These are phyloP conservation scores for Gryllus longicercus DNA, from an alignment of 2,888 invertebrate species.

Conservation along the genomic window DNA sequence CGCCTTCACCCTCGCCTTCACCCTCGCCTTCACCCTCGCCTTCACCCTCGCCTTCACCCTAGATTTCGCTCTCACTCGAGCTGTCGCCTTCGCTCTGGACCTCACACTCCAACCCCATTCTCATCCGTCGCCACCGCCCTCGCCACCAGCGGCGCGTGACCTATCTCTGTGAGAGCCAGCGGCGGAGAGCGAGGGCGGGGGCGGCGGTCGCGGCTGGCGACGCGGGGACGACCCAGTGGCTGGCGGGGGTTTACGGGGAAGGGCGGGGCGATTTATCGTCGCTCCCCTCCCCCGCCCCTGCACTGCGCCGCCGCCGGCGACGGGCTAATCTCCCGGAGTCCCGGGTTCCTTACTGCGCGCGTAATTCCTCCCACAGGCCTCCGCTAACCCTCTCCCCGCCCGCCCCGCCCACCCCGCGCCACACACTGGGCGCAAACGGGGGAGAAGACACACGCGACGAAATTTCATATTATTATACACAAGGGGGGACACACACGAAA, in stretches of 20 bases:
- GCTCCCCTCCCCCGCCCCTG: not conserved
- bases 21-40: too few relatives aligned
- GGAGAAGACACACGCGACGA: too few relatives aligned
- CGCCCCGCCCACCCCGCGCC: not conserved
- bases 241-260: too few relatives aligned
- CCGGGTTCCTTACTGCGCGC: not conserved
- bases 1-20: too few relatives aligned
- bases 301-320: not conserved
- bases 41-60: too few relatives aligned
- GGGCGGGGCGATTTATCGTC: not conserved
- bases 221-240: not conserved
- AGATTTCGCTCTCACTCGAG: too few relatives aligned
- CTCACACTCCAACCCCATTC: not conserved
- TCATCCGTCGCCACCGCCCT: not conserved
- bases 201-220: not conserved
- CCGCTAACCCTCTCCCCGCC: not conserved
- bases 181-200: not conserved
- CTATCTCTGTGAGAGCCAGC: not conserved
- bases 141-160: not conserved
- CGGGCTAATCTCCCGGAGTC: slow-evolving; percentile 17
- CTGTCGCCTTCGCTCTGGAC: too few relatives aligned
- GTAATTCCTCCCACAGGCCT: not conserved
- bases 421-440: too few relatives aligned
- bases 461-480: too few relatives aligned
- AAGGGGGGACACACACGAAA: too few relatives aligned